Percentiles rank a stretch among this genome's conserved stretches.
Conservation (phyloP, 2,113 vertebrate species). For the Lagopus leucura region DNA sequence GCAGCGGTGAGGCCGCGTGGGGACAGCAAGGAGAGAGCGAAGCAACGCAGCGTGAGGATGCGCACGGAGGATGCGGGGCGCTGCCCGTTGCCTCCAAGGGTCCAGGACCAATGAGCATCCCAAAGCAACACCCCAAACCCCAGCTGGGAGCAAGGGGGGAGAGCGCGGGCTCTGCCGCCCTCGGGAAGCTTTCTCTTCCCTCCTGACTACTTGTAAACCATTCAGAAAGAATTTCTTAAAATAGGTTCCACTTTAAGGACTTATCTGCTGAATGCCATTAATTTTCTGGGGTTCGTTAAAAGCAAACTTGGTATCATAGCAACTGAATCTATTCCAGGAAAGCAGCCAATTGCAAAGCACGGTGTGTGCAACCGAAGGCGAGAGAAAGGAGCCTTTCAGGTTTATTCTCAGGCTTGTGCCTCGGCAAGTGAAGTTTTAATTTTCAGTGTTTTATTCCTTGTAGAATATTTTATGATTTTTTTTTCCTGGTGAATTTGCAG, state of each 20-base stretch:
- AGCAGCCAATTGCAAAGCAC: slow-evolving; percentile 51
- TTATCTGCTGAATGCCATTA: slow-evolving; percentile 74
- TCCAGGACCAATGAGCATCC: not conserved
- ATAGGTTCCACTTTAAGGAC: slow-evolving; percentile 73
- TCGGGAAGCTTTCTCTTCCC: slow-evolving; percentile 21
- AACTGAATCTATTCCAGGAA: slow-evolving; percentile 65
- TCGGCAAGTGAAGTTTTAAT: slow-evolving; percentile 50
- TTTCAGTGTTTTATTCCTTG: not conserved
- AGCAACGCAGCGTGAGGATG: not conserved
- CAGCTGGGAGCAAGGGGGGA: not conserved
- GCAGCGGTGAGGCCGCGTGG: not conserved
- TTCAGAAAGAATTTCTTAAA: slow-evolving; percentile 68
- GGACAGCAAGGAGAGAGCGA: not conserved
- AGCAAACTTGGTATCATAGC: slow-evolving; percentile 76
- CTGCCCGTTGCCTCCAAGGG: rapidly evolving
- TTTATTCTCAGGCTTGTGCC: slow-evolving; percentile 34
- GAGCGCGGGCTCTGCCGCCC: not conserved
- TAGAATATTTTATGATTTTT: not conserved
- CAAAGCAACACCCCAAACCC: not conserved
- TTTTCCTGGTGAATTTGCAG: not conserved
- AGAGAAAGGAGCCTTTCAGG: slow-evolving; percentile 52
- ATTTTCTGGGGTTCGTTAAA: slow-evolving; percentile 76
- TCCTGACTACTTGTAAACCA: slow-evolving; percentile 47
- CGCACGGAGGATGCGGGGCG: rapidly evolving
- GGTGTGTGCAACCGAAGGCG: slow-evolving; percentile 36